Evolutionary conservation across 2,113 vertebrate genomes (phyloP), one percentile per base, ranked within the genome.

Genomic region (Ginglymostoma cirratum): DNA sequence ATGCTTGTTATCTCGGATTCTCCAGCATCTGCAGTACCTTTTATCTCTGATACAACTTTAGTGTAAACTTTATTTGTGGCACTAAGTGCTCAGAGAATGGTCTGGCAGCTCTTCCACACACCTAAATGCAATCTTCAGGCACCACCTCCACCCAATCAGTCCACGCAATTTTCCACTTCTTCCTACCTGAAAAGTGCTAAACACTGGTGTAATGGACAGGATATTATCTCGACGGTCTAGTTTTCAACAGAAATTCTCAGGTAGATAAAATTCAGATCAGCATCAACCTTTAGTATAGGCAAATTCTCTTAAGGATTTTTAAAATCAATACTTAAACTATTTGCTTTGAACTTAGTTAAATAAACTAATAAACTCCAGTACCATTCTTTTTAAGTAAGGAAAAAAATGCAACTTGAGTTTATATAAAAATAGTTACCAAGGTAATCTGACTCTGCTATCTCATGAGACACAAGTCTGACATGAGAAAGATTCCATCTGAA

Each of bases 401-500:
- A 83, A 27, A 89, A 14, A 89, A 55, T 83, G 80, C 5, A 55
- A 3, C 24, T 89, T 30, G 23, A 10, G 5, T 24, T 86, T 86
- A 48, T 27, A 89, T 61, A 34, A 90, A 61, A 90, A 61, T 90
- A 55, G 19, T 4, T 27, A 61, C 52, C 5, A 61, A 61, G 27
- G 52, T 12, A 89, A 61, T 89, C 86, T 34, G 10, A 52, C 52
- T 12, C 87, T 61, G 87, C 34, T 4, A 27, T 34, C 52, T 61
- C 52, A 90, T 61, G 87, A 61, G 52, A 90, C 61, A 61, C 34
- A 30, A 90, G 48, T 52, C 24, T 27, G 48, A 87, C 45, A 45
- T 87, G 45, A 87, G 87, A 34, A 61, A 90, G 87, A 90, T 90
- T 61, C 55, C 52, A 17, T 90, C 87, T 90, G 27, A 34, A 90